A percentile compares a stretch with the other conserved stretches of the same genome.
Conservation (phyloP, 2,113 vertebrate species). For the Trichomycterus rosablanca region DNA sequence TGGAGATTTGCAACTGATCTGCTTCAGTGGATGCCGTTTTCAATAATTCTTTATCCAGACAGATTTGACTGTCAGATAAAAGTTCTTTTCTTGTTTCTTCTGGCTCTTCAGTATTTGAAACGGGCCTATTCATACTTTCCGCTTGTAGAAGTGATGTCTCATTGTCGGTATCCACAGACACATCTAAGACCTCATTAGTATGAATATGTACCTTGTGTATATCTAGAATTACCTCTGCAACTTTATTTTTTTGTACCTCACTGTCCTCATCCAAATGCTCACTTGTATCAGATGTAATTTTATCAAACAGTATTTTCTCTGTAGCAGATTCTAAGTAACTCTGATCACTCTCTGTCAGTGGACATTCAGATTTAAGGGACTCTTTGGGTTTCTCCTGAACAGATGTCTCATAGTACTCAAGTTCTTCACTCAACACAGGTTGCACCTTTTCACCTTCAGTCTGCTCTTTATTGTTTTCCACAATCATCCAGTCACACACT, state of each 20-base stretch:
- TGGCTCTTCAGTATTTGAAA: background rate
- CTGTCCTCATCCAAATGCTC: background rate
- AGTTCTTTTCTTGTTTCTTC: slow-evolving; percentile 7
- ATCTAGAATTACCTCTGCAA: slow-evolving; percentile 44
- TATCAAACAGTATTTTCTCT: background rate
- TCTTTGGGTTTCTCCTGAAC: background rate
- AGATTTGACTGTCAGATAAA: background rate
- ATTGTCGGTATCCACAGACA: background rate
- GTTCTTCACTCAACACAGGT: background rate
- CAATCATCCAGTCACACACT: background rate
- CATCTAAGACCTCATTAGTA: slow-evolving; percentile 8
- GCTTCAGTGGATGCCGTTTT: background rate
- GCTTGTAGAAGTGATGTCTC: slow-evolving; percentile 16
- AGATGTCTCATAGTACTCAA: no score
- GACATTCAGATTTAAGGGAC: background rate
- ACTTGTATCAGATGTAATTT: background rate
- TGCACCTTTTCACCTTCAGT: slow-evolving; percentile 6
- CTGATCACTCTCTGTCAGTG: background rate
- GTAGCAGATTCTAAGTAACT: background rate
- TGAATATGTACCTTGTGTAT: slow-evolving; percentile 27
- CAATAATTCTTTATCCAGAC: background rate
- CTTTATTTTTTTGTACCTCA: slow-evolving; percentile 34
- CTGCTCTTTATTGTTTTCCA: background rate
- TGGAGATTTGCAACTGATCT: background rate
- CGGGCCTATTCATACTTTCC: background rate